Evolutionary conservation across 1,140 invertebrate species (phyloP), one percentile per base, ranked within the genome.

Genomic region (Ceratina calcarata): DNA sequence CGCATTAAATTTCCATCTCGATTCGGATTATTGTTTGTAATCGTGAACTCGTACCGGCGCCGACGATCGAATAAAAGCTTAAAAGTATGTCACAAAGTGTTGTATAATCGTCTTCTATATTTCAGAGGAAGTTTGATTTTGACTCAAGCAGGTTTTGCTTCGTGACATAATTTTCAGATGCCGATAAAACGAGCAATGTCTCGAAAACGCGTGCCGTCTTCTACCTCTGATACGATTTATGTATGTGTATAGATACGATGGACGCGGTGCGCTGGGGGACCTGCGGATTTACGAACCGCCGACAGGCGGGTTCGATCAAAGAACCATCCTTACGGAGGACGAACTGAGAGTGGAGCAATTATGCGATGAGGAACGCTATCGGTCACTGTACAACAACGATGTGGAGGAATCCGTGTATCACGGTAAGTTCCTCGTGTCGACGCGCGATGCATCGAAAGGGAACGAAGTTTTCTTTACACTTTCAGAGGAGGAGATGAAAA

Each of bases 361-460:
- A 20, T 98, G 97, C 91, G 98, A 99, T 91, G 96, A 97, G 89
- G 98, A 99, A 94, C 93, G 98, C 45, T 99, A 98, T 93, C 92
- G 96, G 62, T 97, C 97, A 32, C 94, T 99, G 1, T 95, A 96
- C 87, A 96, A 96, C 78, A 97, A 98, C 93, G 96, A 97, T 89
- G 95, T 96, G 85, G 97, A 98, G 89, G 96, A 97, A 88, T 95
- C 95, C 74, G 94, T 97, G 92, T 97, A 97, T 89, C 96, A 97
- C 95, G 97, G 96, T 97, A 91, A 92, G 83, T 7, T 57, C 27
- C 4, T 32, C 32, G 12, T 2, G n/a, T 49, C 0, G 0, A 12
- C 37, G n/a, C 6, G 16, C 7, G 2, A 24, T 1, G 20, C 20
- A 1, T 45, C 37, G 16, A 67, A 6, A 22, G 1, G 7, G n/a